phyloP scores from a whole-genome alignment of 92 coral and sea anemone species.

The Phenganax marumi region DNA sequence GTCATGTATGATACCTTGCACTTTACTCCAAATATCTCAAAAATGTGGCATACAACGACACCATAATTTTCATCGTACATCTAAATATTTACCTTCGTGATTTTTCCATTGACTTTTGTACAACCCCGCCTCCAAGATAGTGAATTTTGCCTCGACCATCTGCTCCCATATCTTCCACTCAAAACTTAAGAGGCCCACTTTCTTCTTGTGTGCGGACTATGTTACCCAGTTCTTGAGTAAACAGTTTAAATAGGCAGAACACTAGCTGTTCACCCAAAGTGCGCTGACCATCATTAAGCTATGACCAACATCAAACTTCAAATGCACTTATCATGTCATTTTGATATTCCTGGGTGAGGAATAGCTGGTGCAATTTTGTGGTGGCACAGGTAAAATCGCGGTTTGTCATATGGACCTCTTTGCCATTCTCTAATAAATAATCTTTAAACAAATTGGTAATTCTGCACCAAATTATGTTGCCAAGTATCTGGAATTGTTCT shows the following conservation, averaged over 20 bases:
- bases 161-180: background rate
- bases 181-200: background rate
- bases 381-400: background rate
- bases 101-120: background rate
- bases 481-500: background rate
- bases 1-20: too few relatives aligned
- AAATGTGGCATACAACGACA: too few relatives aligned
- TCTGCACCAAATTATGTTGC: background rate
- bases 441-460: background rate
- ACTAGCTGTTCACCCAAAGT: background rate
- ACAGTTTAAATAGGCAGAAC: background rate
- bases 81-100: slow-evolving; percentile 17
- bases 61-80: too few relatives aligned
- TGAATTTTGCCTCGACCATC: background rate
- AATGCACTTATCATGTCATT: slow-evolving; percentile 5
- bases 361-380: background rate
- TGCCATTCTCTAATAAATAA: background rate
- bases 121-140: slow-evolving; percentile 8
- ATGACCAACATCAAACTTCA: background rate
- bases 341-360: background rate
- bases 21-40: too few relatives aligned
- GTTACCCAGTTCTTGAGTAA: background rate
- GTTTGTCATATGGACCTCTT: background rate
- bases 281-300: background rate
- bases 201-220: background rate